phyloP scores from a whole-genome alignment of 2,888 invertebrate species.

The Aplocera efformata region DNA sequence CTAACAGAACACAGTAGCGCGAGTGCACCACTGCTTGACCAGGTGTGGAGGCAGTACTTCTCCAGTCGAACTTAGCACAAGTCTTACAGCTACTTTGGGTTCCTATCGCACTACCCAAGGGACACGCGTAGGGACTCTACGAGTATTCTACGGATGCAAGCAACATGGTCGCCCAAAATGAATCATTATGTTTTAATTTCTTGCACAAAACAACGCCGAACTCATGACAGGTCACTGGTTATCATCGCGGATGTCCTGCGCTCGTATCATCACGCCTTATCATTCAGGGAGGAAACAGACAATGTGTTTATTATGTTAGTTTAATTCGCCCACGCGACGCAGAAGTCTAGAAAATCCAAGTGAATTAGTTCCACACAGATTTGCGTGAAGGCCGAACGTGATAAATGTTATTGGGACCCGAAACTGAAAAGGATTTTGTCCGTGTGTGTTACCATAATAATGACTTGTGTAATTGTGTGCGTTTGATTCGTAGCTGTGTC shows the following conservation, averaged over 20 bases:
- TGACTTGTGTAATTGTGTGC: no score
- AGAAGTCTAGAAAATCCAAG: constrained; percentile 55
- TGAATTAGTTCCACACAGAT: constrained; percentile 46
- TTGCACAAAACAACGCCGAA: constrained; percentile 19
- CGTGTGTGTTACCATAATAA: no score
- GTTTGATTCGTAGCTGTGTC: no score
- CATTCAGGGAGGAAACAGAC: constrained; percentile 68
- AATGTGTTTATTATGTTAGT: constrained; percentile 65
- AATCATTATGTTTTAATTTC: background rate
- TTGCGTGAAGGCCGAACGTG: constrained; percentile 44
- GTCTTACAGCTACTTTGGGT: no score
- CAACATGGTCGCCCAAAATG: no score
- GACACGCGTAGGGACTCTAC: no score
- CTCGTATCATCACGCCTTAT: constrained; percentile 52
- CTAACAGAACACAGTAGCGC: no score
- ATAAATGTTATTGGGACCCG: constrained; percentile 19
- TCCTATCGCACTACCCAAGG: no score
- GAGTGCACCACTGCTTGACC: no score
- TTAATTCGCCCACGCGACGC: constrained; percentile 48
- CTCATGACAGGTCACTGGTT: constrained; percentile 54
- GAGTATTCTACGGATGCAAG: no score
- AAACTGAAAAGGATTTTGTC: background rate
- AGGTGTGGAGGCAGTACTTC: no score
- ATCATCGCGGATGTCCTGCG: constrained; percentile 73
- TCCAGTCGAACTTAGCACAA: no score